Conservation (phyloP, 2,797 vertebrate genomes). For the Okamejei kenojei region DNA sequence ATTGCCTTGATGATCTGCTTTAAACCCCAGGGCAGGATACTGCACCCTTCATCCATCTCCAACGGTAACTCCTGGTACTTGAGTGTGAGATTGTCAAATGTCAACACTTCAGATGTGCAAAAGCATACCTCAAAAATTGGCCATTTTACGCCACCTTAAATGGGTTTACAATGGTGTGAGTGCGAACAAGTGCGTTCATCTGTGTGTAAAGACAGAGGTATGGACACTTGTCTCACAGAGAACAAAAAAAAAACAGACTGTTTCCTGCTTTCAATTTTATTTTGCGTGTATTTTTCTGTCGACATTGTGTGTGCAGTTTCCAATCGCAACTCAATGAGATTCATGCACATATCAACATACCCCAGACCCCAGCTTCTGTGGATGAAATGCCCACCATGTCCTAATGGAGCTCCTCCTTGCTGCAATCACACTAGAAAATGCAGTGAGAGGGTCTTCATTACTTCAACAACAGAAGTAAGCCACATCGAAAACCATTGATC, state of each 20-base stretch:
- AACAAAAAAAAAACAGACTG: too few relatives aligned
- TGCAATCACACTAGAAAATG: not conserved
- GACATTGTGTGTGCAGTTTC: not conserved
- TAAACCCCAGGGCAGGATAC: not conserved
- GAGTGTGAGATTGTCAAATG: not conserved
- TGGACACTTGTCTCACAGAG: too few relatives aligned
- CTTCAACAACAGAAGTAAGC: not conserved
- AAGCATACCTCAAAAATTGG: not conserved
- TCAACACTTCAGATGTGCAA: not conserved
- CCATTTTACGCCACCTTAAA: not conserved
- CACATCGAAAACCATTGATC: not conserved
- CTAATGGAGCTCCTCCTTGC: not conserved
- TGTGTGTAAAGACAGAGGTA: not conserved
- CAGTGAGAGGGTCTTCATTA: not conserved
- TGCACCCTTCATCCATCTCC: not conserved
- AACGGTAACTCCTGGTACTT: not conserved
- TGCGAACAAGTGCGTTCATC: not conserved
- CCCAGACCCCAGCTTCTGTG: not conserved
- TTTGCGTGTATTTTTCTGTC: not conserved
- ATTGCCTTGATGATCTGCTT: not conserved
- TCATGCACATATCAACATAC: not conserved
- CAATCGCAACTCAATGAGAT: not conserved
- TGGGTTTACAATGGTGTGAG: not conserved
- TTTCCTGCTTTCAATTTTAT: not conserved
- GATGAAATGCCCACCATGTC: not conserved